phyloP scores from a whole-genome alignment of 1,140 invertebrate genomes.

The Drosophila repletoides region DNA sequence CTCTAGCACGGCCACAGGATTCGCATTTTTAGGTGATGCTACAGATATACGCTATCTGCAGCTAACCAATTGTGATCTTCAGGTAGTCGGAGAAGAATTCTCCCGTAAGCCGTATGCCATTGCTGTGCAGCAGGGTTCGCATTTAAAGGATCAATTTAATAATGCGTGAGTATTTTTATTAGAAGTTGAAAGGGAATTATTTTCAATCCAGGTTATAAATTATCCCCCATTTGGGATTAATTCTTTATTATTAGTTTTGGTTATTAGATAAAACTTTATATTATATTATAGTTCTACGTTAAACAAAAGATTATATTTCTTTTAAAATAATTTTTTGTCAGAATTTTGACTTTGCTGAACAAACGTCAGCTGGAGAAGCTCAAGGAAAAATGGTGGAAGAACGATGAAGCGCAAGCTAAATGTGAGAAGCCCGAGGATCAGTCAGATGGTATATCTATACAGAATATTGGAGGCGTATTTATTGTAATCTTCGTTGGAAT shows the following conservation, averaged over 20 bases:
- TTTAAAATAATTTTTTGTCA: constrained; percentile 85
- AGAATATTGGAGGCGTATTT: constrained; percentile 98
- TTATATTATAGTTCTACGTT: no score
- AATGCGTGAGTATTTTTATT: constrained; percentile 87
- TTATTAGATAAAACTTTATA: neutral
- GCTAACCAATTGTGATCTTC: constrained; percentile 95
- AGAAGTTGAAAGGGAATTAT: no score
- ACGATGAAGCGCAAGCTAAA: constrained; percentile 89
- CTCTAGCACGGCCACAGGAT: constrained; percentile 89
- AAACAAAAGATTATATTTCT: no score
- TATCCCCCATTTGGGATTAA: no score
- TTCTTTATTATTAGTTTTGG: no score
- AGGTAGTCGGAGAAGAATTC: constrained; percentile 97
- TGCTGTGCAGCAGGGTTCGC: constrained; percentile 97
- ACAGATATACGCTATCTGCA: constrained; percentile 94
- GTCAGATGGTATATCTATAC: constrained; percentile 97
- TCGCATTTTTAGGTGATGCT: constrained; percentile 97
- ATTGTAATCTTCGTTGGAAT: constrained; percentile 98
- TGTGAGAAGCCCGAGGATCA: constrained; percentile 96
- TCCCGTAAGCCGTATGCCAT: constrained; percentile 98
- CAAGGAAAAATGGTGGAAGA: constrained; percentile 98
- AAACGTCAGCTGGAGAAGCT: constrained; percentile 95
- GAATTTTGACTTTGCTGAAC: constrained; percentile 96
- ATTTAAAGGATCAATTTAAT: constrained; percentile 95
- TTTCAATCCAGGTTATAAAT: no score